Evolutionary conservation across 2,797 vertebrate genomes (phyloP), one percentile per base, ranked within the genome.

Genomic region (Ctenopoma kingsleyae): DNA sequence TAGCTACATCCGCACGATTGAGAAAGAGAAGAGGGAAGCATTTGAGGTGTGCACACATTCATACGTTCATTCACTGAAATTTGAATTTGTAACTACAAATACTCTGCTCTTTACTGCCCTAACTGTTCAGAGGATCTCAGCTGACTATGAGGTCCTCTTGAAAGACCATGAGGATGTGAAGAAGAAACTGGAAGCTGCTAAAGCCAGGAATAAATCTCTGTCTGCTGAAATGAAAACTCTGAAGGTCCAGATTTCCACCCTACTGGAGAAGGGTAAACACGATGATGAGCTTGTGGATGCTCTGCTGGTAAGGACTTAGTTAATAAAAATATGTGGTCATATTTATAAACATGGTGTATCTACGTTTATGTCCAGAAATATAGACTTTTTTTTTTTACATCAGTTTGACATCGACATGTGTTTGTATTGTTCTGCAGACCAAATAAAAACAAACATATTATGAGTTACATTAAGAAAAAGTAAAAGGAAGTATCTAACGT

Each of bases 241-340:
- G 66, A 96, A 95, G 81, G 80, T 48, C 43, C 97, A 98, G 81
- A 91, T 96, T 71, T 41, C 82, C 49, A 97, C 94, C 15, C 89
- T 99, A 43, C 75, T 94, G 75, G 95, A 98, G 60, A 99, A 99
- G 78, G 95, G 95, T 5, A 95, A 94, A 71, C 96, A 97, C 0
- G 96, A 99, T 0, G 91, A 98, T 8, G 97, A 98, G 74, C 94
- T 98, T 12, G 91, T 99, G 16, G 94, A 96, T 0, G 93, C 94
- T 22, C 88, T 99, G 55, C 82, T 98, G 96, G 98, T 99, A 93
- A 61, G 81, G 35, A 49, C 13, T 58, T 54, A 67, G 11, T 70
- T 30, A 20, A 72, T 30, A 20, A 60, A 48, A 19, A 46, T 25
- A 0, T 47, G 4, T n/a, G n/a, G 2, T 47, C 35, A 13, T 47